Base-by-base conservation (phyloP, 2,888 invertebrate genomes). In the Dioctria rufipes region DNA sequence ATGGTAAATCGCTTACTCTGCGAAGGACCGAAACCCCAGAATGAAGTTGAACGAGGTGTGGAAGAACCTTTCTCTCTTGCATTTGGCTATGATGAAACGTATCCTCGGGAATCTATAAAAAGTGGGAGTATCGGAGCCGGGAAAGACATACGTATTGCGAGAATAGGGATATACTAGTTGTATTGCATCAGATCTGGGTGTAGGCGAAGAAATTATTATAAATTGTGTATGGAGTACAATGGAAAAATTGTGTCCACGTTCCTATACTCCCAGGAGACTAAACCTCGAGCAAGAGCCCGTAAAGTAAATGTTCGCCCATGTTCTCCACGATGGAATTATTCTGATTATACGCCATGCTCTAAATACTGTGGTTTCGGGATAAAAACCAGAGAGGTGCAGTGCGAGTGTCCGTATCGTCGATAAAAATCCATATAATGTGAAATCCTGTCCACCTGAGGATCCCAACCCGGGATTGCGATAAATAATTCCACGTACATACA, bases 261-360 rank as follows among this genome's bases (percentile, higher is more conserved):
- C 86, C 92, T 96, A 87, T 98, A 98, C 85, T 93, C 95, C 49
- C 93, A 95, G 0, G 94, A 95, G 84, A 94, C 95, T 0, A 95
- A 96, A 86, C 98, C 98, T 0, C 96, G 97, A 87, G 95, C 95
- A 71, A 91, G 96, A 82, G 95, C 96, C 46, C 91, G 95, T 85
- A 95, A 96, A 0, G 98, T 97, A 90, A 99, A 99, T 87, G 98
- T 98, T 86, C 94, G 96, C 82, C 96, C 98, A 0, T 99, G 99
- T 87, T 97, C 98, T 2, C 98, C 98, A 0, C 92, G 96, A 85
- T 97, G 97, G 97, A 96, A 96, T 87, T 94, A 95, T 85, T 95
- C 96, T 0, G 96, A 96, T 79, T 97, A 96, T 87, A 94, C 95
- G 0, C 93, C 94, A 37, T 99, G 98, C 89, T 95, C 96, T 37